Evolutionary conservation across 2,113 vertebrate species (phyloP).

Genomic region (Xyrauchen texanus): DNA sequence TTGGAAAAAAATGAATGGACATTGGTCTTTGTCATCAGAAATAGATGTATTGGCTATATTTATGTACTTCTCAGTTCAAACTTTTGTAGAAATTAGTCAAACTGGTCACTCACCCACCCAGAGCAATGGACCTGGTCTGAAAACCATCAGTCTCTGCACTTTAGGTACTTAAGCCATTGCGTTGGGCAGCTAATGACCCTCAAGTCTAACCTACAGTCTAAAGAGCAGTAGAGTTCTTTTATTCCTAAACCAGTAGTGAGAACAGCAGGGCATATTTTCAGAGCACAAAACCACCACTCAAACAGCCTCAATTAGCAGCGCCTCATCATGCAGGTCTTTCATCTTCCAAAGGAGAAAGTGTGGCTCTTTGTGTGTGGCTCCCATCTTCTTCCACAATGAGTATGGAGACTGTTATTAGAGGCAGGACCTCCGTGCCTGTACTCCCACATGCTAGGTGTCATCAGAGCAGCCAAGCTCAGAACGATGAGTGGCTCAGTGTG

Average conservation of each 20-base stretch:
- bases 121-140: constrained; percentile 7
- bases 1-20: too few species aligned
- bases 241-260: constrained; percentile 39
- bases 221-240: constrained; percentile 26
- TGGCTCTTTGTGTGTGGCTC: not conserved
- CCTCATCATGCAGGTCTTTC: constrained; percentile 68
- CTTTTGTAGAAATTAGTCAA: constrained; percentile 20
- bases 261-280: constrained; percentile 46
- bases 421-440: constrained; percentile 18
- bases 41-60: too few species aligned
- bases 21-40: too few species aligned
- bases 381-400: constrained; percentile 37
- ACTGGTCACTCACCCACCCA: constrained; percentile 11
- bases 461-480: constrained; percentile 46
- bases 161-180: constrained; percentile 22
- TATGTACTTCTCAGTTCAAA: too few species aligned
- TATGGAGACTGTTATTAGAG: constrained; percentile 48
- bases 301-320: constrained; percentile 70
- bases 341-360: constrained; percentile 54
- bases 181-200: constrained; percentile 59
- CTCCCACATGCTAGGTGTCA: constrained; percentile 40
- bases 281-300: constrained; percentile 42
- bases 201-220: constrained; percentile 56
- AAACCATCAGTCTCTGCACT: constrained; percentile 9
- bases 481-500: constrained; percentile 9